phyloP scores from a whole-genome alignment of 2,113 vertebrate species.

The Lagopus muta region DNA sequence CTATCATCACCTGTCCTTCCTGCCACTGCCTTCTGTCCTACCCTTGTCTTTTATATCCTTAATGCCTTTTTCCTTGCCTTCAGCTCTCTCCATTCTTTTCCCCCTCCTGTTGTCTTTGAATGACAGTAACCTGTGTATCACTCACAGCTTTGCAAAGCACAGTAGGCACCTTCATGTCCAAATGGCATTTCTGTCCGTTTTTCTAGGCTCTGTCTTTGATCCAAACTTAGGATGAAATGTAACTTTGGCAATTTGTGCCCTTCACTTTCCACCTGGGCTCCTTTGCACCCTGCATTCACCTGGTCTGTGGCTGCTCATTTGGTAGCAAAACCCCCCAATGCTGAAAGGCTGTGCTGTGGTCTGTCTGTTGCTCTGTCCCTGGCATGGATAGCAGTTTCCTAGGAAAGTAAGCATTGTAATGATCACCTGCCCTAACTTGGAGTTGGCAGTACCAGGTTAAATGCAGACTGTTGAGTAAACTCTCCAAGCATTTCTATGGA shows the following conservation, averaged over 20 bases:
- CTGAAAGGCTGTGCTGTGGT: background rate
- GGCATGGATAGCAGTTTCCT: background rate
- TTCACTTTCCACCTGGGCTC: background rate
- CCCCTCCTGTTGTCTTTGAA: background rate
- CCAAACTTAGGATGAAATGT: background rate
- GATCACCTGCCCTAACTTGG: background rate
- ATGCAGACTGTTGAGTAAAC: background rate
- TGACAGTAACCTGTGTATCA: background rate
- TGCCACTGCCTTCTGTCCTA: background rate
- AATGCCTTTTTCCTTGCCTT: background rate
- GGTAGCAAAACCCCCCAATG: rapidly evolving
- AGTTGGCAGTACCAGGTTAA: background rate
- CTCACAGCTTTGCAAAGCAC: background rate
- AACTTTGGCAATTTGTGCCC: background rate
- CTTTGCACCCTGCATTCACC: background rate
- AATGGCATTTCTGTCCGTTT: background rate
- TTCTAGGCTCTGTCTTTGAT: background rate
- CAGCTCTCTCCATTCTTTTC: background rate
- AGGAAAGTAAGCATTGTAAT: background rate
- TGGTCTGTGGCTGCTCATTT: background rate
- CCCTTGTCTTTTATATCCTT: background rate
- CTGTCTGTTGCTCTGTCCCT: background rate
- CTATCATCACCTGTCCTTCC: background rate
- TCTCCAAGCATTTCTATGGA: background rate
- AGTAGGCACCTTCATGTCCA: background rate